phyloP scores from a whole-genome alignment of 2,888 invertebrate genomes.

The Ormyrus labotus region DNA sequence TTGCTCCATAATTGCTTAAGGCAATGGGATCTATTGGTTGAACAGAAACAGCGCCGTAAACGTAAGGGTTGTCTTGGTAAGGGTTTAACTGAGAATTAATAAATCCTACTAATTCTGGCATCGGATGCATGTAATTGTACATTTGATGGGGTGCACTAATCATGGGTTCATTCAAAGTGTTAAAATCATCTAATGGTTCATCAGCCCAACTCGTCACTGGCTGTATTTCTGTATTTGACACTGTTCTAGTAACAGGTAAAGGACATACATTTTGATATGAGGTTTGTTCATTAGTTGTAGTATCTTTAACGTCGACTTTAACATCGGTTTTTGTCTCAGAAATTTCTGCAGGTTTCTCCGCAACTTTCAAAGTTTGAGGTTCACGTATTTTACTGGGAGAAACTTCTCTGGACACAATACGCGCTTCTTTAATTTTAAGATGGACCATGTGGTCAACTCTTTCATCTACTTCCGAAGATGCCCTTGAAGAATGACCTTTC shows the following conservation, averaged over 20 bases:
- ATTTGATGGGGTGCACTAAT: conserved; percentile 65
- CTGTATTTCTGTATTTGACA: conserved; percentile 47
- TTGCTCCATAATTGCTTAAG: conserved; percentile 62
- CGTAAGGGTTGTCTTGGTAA: conserved; percentile 72
- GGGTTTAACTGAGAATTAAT: conserved; percentile 77
- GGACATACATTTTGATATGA: conserved; percentile 3
- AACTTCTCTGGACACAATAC: conserved; percentile 1
- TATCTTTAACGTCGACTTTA: neutral
- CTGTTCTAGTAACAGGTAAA: neutral
- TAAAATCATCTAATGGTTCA: conserved; percentile 62
- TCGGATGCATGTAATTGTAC: conserved; percentile 76
- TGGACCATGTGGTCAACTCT: conserved; percentile 60
- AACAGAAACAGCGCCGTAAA: conserved; percentile 63
- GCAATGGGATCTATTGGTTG: conserved; percentile 63
- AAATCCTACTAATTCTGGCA: conserved; percentile 77
- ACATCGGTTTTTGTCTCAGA: neutral
- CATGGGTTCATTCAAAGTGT: conserved; percentile 47
- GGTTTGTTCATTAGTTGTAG: neutral
- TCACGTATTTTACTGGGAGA: conserved; percentile 15
- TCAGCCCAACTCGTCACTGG: conserved; percentile 63
- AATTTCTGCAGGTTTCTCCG: too few relatives aligned
- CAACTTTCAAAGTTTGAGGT: neutral
- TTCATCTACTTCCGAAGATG: conserved; percentile 62
- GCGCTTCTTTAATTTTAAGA: conserved; percentile 51
- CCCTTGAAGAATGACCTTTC: conserved; percentile 77